Conservation (phyloP, 2,888 invertebrate species). For the Pterostichus madidus region DNA sequence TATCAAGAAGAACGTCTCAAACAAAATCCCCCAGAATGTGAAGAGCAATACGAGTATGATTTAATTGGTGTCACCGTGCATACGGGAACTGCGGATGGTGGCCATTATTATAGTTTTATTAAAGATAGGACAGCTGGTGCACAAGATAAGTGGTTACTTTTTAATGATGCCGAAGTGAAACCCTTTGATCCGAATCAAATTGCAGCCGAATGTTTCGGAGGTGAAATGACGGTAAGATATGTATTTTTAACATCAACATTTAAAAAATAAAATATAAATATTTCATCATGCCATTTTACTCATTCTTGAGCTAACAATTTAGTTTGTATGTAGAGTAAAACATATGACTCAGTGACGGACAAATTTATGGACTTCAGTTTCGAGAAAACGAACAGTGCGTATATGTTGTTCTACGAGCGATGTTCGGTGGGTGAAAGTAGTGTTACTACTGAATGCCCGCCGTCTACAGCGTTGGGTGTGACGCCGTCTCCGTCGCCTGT, state of each 20-base stretch:
- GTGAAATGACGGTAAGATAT: slow-evolving; percentile 92
- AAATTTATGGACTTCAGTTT: slow-evolving; percentile 99
- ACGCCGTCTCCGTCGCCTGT: slow-evolving; percentile 68
- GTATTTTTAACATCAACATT: no score
- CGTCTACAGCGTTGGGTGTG: slow-evolving; percentile 68
- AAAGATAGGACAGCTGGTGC: slow-evolving; percentile 87
- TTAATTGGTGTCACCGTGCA: slow-evolving; percentile 93
- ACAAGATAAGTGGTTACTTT: slow-evolving; percentile 94
- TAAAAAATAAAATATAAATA: slow-evolving; percentile 13
- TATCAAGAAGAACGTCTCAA: slow-evolving; percentile 86
- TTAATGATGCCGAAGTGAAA: slow-evolving; percentile 96
- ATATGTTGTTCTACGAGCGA: slow-evolving; percentile 97
- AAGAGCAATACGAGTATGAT: slow-evolving; percentile 87
- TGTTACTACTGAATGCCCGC: slow-evolving; percentile 71
- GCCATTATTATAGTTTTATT: slow-evolving; percentile 97
- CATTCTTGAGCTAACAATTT: neutral
- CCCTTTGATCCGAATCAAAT: slow-evolving; percentile 97
- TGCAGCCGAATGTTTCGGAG: slow-evolving; percentile 97
- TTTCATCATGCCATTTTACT: no score
- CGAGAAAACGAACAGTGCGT: slow-evolving; percentile 98
- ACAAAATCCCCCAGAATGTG: slow-evolving; percentile 77
- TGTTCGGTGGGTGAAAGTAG: slow-evolving; percentile 78
- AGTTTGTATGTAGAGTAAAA: slow-evolving; percentile 86
- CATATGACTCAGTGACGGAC: slow-evolving; percentile 97
- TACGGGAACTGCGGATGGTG: slow-evolving; percentile 98